Percentiles rank a stretch among this genome's conserved stretches.
Conservation (phyloP, 2,888 invertebrate genomes). For the Mactromeris polynyma region DNA sequence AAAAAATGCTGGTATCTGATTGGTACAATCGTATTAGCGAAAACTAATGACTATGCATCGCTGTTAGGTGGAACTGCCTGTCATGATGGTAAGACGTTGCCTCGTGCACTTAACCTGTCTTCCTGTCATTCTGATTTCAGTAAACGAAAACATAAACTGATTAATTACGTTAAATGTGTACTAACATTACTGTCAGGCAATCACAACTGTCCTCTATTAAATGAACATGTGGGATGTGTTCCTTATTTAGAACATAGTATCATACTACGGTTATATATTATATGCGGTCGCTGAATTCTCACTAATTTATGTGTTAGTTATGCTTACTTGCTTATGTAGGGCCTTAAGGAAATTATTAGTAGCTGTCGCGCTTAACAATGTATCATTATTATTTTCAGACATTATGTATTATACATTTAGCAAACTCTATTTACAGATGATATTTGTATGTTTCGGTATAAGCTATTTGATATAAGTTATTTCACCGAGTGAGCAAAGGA, state of each 20-base stretch:
- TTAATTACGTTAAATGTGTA: constrained; percentile 2
- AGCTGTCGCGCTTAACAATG: neutral
- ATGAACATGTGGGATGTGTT: neutral
- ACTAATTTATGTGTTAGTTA: neutral
- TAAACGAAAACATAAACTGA: neutral
- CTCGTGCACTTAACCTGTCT: neutral
- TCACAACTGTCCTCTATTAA: neutral
- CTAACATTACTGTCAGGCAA: neutral
- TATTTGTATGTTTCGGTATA: too few species aligned
- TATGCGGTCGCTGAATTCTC: neutral
- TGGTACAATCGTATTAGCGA: neutral
- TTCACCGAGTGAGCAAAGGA: neutral
- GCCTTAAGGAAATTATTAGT: too few species aligned
- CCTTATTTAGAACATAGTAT: neutral
- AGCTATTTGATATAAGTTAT: neutral
- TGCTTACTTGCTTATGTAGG: neutral
- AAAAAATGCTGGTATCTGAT: neutral
- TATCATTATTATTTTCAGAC: neutral
- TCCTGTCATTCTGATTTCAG: neutral
- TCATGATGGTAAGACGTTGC: neutral
- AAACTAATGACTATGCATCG: neutral
- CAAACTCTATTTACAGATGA: too few species aligned
- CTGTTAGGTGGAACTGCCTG: neutral
- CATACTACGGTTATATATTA: neutral
- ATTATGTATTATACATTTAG: neutral